Evolutionary conservation across 2,797 vertebrate species (phyloP).

Genomic region (Hippoglossus hippoglossus): DNA sequence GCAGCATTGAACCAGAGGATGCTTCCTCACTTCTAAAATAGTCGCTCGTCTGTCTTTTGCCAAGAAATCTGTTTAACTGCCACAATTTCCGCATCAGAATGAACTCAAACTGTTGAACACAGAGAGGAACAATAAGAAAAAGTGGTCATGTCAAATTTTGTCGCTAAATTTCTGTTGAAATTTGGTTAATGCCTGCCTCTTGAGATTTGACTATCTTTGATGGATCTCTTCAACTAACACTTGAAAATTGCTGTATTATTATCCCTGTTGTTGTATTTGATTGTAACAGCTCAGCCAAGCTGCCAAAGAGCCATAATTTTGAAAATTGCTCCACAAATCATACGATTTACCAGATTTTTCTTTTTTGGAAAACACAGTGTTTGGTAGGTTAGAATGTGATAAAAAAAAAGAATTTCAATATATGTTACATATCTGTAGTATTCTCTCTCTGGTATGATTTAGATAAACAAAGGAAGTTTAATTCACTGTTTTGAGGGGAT

Average conservation of each 20-base stretch:
- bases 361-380: too few relatives aligned
- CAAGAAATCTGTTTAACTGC: background rate
- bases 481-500: too few relatives aligned
- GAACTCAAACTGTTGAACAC: background rate
- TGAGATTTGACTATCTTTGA: background rate
- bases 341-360: background rate
- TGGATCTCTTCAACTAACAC: background rate
- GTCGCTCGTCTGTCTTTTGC: background rate
- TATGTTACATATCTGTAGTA: too few relatives aligned
- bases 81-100: background rate
- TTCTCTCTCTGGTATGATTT: too few relatives aligned
- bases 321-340: background rate
- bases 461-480: too few relatives aligned
- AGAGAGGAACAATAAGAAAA: background rate
- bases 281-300: background rate
- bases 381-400: too few relatives aligned
- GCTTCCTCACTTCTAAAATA: background rate
- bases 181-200: constrained; percentile 1
- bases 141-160: background rate
- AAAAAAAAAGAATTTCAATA: too few relatives aligned
- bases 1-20: background rate
- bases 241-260: background rate
- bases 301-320: background rate
- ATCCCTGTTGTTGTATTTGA: background rate
- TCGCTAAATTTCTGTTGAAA: background rate